These are phyloP conservation scores for Athalia circularis DNA, from an alignment of 2,888 invertebrate genomes.

Conservation along the genomic window DNA sequence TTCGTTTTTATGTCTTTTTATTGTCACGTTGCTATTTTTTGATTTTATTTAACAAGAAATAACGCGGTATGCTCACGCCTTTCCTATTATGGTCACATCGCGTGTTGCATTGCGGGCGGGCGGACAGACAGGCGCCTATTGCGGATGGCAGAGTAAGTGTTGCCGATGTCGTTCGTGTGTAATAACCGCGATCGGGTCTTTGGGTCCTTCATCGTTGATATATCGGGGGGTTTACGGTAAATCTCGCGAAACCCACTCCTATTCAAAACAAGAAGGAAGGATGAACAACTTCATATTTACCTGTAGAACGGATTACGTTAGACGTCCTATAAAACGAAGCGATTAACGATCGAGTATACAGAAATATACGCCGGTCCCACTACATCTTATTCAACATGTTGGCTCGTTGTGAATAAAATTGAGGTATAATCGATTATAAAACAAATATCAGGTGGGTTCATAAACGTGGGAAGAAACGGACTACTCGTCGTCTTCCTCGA, in stretches of 20 bases:
- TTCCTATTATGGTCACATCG: conserved; percentile 46
- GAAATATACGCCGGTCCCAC: conserved; percentile 5
- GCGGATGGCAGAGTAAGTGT: neutral
- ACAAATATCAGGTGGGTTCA: no score
- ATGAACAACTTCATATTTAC: no score
- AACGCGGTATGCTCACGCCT: conserved; percentile 23
- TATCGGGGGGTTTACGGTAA: conserved; percentile 4
- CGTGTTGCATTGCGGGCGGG: conserved; percentile 41
- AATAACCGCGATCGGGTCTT: neutral
- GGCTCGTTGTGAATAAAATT: no score
- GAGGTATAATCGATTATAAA: no score
- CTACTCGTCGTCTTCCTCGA: no score
- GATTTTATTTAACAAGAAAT: conserved; percentile 13
- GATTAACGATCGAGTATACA: conserved; percentile 13
- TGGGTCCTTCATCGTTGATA: neutral
- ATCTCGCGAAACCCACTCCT: conserved; percentile 32
- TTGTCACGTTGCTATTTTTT: neutral
- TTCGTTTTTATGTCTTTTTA: neutral
- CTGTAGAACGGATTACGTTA: conserved; percentile 7
- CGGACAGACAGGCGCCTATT: conserved; percentile 36
- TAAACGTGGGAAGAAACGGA: no score
- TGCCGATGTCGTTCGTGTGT: neutral
- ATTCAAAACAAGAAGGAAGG: no score
- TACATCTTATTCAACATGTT: no score
- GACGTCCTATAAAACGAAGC: conserved; percentile 11